Base-by-base conservation (phyloP, 2,797 vertebrate species). In the Furcifer pardalis region DNA sequence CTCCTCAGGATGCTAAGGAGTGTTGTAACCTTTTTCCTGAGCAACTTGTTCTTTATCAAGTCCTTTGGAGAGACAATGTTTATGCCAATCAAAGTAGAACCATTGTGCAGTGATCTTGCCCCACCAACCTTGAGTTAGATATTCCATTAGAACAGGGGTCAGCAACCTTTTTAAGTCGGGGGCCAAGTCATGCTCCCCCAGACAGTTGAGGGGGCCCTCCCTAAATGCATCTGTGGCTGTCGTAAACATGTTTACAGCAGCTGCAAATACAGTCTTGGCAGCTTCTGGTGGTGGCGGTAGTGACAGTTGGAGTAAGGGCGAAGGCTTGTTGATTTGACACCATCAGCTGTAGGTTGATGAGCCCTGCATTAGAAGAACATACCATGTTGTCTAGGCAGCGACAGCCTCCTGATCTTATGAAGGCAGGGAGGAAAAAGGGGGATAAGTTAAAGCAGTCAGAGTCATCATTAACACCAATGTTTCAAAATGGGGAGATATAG, bases 371-470 rank as follows among this genome's bases (percentile, higher is more conserved):
- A n/a, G n/a, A n/a, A n/a, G n/a, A n/a, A n/a, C n/a, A n/a, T n/a
- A n/a, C n/a, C n/a, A n/a, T 93, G 93, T 89, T 93, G 94, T 85
- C 88, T 86, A 74, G 90, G 86, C 92, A 95, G 85, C 90, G 27
- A 63, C 9, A 88, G 90, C 91, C 87, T 85, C 90, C 74, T 86
- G 30, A 83, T 91, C 82, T 89, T 85, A 90, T 92, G 94, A 90
- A 87, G 17, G 0, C 46, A 92, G 84, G 56, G 77, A 90, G 90
- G 92, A 92, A n/a, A n/a, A n/a, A n/a, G n/a, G n/a, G n/a, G n/a
- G n/a, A n/a, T n/a, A 89, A 0, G 3, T 63, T 49, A 23, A 63
- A 69, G 62, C 72, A 81, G 37, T 85, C 85, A 65, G 83, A 84
- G 35, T 90, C 72, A 9, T 91, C 77, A 82, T 75, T 82, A 93